Conservation (phyloP, 2,888 invertebrate genomes). For the Rotaria macrura region DNA sequence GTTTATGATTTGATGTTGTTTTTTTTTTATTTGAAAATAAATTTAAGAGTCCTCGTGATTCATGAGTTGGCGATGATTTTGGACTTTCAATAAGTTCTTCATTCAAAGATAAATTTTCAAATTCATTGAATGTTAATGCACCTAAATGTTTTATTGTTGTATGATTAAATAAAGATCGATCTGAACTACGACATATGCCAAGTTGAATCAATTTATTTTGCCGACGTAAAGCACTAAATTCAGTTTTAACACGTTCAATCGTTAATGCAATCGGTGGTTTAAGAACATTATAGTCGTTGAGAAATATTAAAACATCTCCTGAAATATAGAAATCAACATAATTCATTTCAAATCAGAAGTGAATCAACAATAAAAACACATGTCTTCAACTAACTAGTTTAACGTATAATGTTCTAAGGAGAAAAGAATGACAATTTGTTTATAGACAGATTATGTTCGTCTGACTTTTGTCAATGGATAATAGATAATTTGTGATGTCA, state of each 20-base stretch:
- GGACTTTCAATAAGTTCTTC: neutral
- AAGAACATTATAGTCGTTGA: neutral
- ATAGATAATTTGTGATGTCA: no score
- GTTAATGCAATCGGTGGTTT: neutral
- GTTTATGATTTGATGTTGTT: neutral
- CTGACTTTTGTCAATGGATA: no score
- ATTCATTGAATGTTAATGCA: neutral
- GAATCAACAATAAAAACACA: no score
- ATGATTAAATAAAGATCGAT: neutral
- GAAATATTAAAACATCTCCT: neutral
- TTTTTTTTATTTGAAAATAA: neutral
- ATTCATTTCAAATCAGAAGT: no score
- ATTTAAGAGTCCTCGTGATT: neutral
- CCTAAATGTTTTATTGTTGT: neutral
- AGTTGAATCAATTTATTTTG: neutral
- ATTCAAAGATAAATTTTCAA: neutral
- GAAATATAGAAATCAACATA: neutral
- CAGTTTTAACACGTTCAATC: neutral
- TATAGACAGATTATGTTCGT: no score
- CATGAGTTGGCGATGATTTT: neutral
- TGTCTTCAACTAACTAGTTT: no score
- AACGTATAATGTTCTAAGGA: no score
- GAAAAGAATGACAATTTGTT: no score
- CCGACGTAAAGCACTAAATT: neutral
- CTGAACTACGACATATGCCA: neutral